Percentiles rank a stretch among this genome's conserved stretches.
phyloP scores from a whole-genome alignment of 2,888 invertebrate genomes.

The Clostera curtula region DNA sequence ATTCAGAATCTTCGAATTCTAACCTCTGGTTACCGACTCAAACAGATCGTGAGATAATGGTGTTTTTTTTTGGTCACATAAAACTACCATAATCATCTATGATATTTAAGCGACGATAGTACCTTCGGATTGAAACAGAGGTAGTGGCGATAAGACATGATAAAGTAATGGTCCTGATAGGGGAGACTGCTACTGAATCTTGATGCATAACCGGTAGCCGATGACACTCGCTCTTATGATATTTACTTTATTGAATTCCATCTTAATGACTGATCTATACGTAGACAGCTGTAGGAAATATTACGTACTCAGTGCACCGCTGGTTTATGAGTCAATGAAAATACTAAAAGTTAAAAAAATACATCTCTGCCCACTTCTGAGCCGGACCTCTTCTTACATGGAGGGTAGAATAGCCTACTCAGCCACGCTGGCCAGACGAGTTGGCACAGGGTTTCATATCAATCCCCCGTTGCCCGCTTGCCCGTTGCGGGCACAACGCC shows the following conservation, averaged over 20 bases:
- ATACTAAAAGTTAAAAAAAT: too few relatives aligned
- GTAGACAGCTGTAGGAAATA: too few relatives aligned
- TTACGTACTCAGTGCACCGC: too few relatives aligned
- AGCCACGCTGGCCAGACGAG: too few relatives aligned
- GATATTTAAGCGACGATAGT: constrained; percentile 58
- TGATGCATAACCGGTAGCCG: constrained; percentile 55
- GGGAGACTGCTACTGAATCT: constrained; percentile 54
- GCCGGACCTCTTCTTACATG: too few relatives aligned
- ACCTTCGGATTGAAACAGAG: constrained; percentile 29
- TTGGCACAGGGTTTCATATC: too few relatives aligned
- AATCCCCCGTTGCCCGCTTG: too few relatives aligned
- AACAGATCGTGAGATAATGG: constrained; percentile 50
- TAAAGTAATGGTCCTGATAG: constrained; percentile 62
- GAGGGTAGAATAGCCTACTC: too few relatives aligned
- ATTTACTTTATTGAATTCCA: constrained; percentile 56
- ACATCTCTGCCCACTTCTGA: too few relatives aligned
- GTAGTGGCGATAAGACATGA: constrained; percentile 54
- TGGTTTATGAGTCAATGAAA: too few relatives aligned
- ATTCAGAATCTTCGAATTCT: constrained; percentile 48
- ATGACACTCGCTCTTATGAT: constrained; percentile 43
- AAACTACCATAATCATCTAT: constrained; percentile 56
- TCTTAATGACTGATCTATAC: constrained; percentile 50
- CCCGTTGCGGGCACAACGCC: too few relatives aligned
- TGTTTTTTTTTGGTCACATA: constrained; percentile 49
- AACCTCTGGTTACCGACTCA: constrained; percentile 49